Conservation (phyloP, 2,113 vertebrate species). For the Muntiacus muntjak region DNA sequence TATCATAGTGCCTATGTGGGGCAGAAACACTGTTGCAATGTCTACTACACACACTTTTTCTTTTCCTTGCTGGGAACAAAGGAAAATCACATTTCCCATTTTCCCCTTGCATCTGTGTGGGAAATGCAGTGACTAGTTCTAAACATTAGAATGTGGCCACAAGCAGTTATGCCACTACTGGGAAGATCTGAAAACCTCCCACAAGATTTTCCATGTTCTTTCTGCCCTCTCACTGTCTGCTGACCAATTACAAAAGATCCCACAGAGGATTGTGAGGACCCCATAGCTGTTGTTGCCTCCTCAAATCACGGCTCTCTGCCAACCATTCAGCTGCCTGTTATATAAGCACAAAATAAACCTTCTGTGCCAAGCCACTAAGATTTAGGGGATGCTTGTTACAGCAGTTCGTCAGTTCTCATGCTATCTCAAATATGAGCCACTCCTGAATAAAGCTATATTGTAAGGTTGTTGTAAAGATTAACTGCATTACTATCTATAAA, state of each 20-base stretch:
- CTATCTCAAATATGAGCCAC: neutral
- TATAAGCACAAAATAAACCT: constrained; percentile 3
- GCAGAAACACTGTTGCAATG: neutral
- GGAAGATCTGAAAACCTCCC: neutral
- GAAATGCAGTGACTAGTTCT: neutral
- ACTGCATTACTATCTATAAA: neutral
- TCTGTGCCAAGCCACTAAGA: neutral
- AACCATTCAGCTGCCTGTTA: neutral
- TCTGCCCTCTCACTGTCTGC: neutral
- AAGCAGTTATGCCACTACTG: neutral
- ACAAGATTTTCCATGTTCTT: neutral
- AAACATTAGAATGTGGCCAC: neutral
- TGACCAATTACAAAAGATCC: neutral
- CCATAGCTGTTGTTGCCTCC: neutral
- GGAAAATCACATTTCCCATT: neutral
- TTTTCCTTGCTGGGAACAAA: neutral
- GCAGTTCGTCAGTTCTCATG: neutral
- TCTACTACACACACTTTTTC: neutral
- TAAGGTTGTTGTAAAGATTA: neutral
- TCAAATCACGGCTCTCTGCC: neutral
- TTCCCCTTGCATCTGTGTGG: neutral
- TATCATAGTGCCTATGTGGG: neutral
- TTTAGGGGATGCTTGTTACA: neutral
- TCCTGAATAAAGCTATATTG: neutral
- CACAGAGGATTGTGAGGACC: neutral